These are phyloP conservation scores for Zeugodacus cucurbitae DNA, from an alignment of 1,140 invertebrate genomes.

Conservation along the genomic window DNA sequence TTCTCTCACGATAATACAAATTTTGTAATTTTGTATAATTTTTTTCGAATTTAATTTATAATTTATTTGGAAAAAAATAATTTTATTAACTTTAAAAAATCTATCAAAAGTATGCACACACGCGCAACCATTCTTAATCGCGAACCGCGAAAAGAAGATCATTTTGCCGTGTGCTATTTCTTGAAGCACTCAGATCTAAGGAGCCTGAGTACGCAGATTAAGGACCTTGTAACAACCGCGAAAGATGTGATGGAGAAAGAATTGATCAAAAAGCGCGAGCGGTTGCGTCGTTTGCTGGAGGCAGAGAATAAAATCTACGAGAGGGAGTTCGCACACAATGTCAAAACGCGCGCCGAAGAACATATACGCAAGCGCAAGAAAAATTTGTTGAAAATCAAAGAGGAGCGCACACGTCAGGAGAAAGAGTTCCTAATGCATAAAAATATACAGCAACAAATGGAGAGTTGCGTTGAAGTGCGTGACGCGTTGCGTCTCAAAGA, in stretches of 20 bases:
- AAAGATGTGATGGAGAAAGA: constrained; percentile 50
- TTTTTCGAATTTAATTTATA: too few species aligned
- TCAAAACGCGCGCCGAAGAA: constrained; percentile 54
- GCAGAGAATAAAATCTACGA: constrained; percentile 56
- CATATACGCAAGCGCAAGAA: constrained; percentile 56
- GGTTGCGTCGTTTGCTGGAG: constrained; percentile 52
- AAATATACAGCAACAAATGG: constrained; percentile 55
- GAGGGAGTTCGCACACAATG: constrained; percentile 56
- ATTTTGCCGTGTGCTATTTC: constrained; percentile 41
- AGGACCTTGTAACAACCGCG: constrained; percentile 53
- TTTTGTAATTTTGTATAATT: too few species aligned
- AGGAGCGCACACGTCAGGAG: constrained; percentile 46
- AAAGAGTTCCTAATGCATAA: constrained; percentile 52
- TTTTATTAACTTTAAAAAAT: too few species aligned
- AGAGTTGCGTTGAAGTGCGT: constrained; percentile 58
- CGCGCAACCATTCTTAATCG: too few species aligned
- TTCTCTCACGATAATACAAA: too few species aligned
- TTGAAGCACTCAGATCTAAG: constrained; percentile 56
- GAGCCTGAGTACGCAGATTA: constrained; percentile 55
- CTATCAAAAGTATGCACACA: too few species aligned
- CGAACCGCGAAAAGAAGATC: too few species aligned
- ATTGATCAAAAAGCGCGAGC: constrained; percentile 47
- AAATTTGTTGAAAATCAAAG: constrained; percentile 52
- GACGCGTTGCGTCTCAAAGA: constrained; percentile 53
- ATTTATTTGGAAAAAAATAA: too few species aligned